A percentile compares a stretch with the other conserved stretches of the same genome.
These are phyloP conservation scores for Magallana gigas DNA, from an alignment of 1,140 invertebrate genomes.

Conservation along the genomic window DNA sequence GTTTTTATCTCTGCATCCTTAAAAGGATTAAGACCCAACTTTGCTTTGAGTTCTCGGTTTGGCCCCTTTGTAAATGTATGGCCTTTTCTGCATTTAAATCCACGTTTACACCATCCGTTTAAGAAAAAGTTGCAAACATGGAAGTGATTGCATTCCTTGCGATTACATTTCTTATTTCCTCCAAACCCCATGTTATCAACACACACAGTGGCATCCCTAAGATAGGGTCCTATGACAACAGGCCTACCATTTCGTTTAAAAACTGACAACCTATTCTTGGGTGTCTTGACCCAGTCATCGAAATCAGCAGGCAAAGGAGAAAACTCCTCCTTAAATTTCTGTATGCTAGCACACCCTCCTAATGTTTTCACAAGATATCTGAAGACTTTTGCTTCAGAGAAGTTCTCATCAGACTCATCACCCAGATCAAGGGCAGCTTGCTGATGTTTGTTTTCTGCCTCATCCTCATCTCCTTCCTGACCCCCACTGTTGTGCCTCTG, in stretches of 20 bases:
- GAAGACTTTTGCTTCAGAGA: neutral
- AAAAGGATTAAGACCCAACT: constrained; percentile 15
- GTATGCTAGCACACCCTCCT: neutral
- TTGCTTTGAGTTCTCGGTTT: neutral
- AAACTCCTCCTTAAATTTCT: constrained; percentile 12
- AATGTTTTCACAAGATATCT: neutral
- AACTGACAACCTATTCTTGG: neutral
- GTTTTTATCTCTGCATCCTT: constrained; percentile 21
- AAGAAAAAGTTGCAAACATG: constrained; percentile 14
- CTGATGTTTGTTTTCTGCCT: neutral
- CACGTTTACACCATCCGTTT: constrained; percentile 23
- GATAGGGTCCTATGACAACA: neutral
- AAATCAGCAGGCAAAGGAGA: neutral
- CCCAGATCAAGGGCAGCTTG: neutral
- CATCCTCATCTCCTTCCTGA: neutral
- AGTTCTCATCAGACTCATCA: neutral
- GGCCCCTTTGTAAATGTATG: constrained; percentile 26
- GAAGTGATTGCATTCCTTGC: constrained; percentile 9
- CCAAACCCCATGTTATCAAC: constrained; percentile 12
- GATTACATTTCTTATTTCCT: neutral
- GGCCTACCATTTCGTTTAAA: neutral
- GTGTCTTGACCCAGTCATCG: neutral
- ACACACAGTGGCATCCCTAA: neutral
- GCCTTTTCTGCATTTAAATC: constrained; percentile 1
- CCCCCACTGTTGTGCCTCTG: neutral